Evolutionary conservation across 2,113 vertebrate species (phyloP).

Genomic region (Mus pahari): DNA sequence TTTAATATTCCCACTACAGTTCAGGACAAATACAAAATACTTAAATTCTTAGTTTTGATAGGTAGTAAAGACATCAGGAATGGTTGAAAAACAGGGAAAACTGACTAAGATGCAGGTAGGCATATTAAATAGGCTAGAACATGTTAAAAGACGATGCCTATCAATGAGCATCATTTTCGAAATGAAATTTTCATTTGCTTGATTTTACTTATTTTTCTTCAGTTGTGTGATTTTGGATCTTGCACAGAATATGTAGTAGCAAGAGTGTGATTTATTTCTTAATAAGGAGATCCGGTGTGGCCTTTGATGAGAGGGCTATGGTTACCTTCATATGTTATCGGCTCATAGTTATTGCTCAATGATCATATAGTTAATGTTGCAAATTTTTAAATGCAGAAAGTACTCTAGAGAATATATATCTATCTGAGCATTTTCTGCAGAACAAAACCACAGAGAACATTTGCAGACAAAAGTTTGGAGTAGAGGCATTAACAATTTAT

Average conservation of each 20-base stretch:
- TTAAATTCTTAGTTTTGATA: neutral
- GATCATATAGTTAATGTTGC: constrained; percentile 64
- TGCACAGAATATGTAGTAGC: neutral
- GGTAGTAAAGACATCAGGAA: neutral
- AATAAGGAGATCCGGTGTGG: neutral
- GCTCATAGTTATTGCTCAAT: constrained; percentile 63
- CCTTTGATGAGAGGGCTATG: neutral
- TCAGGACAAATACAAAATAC: neutral
- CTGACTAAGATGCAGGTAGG: neutral
- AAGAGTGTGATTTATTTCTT: neutral
- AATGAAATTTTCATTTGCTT: neutral
- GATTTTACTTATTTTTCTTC: constrained; percentile 22
- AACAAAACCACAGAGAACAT: constrained; percentile 67
- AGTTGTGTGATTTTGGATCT: constrained; percentile 52
- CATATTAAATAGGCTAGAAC: neutral
- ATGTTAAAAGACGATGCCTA: neutral
- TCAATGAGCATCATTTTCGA: neutral
- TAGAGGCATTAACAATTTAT: constrained; percentile 51
- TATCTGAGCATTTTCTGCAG: constrained; percentile 33
- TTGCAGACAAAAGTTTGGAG: constrained; percentile 39
- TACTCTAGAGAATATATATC: constrained; percentile 50
- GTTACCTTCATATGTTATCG: neutral
- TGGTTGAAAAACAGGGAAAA: neutral
- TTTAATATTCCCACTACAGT: too few species aligned
- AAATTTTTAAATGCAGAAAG: constrained; percentile 70